Percentiles rank a stretch among this genome's conserved stretches.
Conservation (phyloP, 1,140 invertebrate species). For the Tetramorium simillimum region DNA sequence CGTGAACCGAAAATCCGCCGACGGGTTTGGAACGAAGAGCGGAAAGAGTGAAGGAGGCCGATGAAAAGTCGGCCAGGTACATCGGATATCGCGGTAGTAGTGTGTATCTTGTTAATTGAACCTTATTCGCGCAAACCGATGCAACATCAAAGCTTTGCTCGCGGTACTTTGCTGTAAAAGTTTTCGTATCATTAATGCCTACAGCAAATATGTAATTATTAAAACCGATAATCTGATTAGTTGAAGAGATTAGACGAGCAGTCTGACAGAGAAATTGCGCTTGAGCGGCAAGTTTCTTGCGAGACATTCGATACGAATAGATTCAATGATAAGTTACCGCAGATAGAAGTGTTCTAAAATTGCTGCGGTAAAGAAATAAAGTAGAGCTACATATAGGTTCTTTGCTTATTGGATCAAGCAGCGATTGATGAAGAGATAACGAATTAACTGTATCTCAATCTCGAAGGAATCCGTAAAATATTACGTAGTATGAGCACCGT, state of each 20-base stretch:
- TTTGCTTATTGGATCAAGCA: neutral
- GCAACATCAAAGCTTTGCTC: neutral
- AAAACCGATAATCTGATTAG: constrained; percentile 15
- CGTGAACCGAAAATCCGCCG: neutral
- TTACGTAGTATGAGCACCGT: neutral
- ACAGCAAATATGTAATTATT: neutral
- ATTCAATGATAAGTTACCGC: neutral
- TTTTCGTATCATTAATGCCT: neutral
- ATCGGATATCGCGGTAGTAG: neutral
- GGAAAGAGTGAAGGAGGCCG: neutral
- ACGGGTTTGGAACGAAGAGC: neutral
- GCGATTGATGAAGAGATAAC: neutral
- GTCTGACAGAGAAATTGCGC: neutral
- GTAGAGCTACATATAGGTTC: neutral
- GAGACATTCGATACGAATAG: neutral
- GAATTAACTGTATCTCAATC: neutral
- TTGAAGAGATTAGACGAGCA: neutral
- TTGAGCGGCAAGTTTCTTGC: neutral
- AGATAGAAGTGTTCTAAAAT: neutral
- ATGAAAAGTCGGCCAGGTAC: neutral
- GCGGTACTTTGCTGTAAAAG: neutral
- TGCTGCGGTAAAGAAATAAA: neutral
- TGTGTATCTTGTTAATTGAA: neutral
- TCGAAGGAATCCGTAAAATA: neutral
- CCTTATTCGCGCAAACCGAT: neutral